Base-by-base conservation (phyloP, 2,113 vertebrate species). In the Eretmochelys imbricata region DNA sequence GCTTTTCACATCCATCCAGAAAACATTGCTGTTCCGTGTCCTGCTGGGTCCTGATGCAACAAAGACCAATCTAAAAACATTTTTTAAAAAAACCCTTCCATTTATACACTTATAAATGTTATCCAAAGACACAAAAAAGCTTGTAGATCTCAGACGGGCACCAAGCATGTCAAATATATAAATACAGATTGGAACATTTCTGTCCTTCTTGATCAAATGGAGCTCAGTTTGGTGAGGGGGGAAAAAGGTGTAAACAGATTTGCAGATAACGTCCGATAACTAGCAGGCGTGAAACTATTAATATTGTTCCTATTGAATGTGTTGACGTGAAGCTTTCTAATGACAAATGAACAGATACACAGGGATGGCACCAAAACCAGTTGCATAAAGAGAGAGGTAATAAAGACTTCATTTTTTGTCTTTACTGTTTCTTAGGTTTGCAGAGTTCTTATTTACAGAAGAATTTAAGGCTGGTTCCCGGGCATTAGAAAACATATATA, bases 361-460 rank as follows among this genome's bases (percentile, higher is more conserved):
- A 85, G 24, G 3, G 14, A 87, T 42, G 48, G 35, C 54, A 82
- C n/a, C 80, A 84, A 89, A 85, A 24, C n/a, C 69, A 78, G 46
- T 16, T 96, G 59, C 91, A 89, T 94, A 82, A 76, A 59, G 51
- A 69, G 48, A 80, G 82, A 78, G 78, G 49, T 88, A 82, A 62
- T 91, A 91, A 96, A 78, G 82, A 35, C 25, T 82, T 7, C 80
- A n/a, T 90, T 88, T 90, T 62, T 88, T 48, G 16, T 93, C 42
- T n/a, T 51, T 53, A 72, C 76, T 49, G 54, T 96, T 97, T 96
- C 87, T 85, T 94, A 99, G 99, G 98, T 99, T 99, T 98, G 98
- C 99, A 55, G 99, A 99, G 93, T 99, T 99, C 97, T 98, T 99
- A 97, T 99, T 99, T 97, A 99, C 98, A 2, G 98, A 99, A 93